Conservation (phyloP, 1,140 invertebrate genomes). For the Episyrphus balteatus region DNA sequence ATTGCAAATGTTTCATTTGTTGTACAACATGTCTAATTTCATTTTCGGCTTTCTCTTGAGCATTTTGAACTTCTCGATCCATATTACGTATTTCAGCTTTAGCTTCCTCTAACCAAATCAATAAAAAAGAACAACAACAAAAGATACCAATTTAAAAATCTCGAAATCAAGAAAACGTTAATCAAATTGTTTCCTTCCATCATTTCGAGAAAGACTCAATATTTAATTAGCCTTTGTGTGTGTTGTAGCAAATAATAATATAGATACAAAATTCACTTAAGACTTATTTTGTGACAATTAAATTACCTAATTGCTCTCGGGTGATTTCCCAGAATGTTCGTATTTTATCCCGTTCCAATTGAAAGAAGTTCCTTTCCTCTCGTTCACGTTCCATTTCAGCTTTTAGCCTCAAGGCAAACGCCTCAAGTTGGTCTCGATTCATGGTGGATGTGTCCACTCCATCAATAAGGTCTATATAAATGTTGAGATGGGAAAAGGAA, state of each 20-base stretch:
- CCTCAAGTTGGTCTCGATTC: slow-evolving; percentile 85
- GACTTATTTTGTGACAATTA: background rate
- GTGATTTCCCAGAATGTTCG: slow-evolving; percentile 87
- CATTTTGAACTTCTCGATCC: slow-evolving; percentile 79
- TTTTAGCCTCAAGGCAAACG: slow-evolving; percentile 74
- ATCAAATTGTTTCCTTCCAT: background rate
- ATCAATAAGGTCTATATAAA: slow-evolving; percentile 61
- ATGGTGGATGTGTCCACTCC: slow-evolving; percentile 85
- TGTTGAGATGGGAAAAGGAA: background rate
- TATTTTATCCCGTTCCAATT: slow-evolving; percentile 88
- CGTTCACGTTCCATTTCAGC: slow-evolving; percentile 87
- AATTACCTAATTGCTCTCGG: slow-evolving; percentile 23
- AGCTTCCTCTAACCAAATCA: slow-evolving; percentile 16
- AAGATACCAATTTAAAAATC: too few species aligned
- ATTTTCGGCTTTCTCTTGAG: slow-evolving; percentile 72
- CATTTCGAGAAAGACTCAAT: background rate
- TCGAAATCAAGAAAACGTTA: too few species aligned
- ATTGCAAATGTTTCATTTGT: slow-evolving; percentile 85
- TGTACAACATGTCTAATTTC: slow-evolving; percentile 83
- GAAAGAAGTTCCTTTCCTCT: slow-evolving; percentile 91
- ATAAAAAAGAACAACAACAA: too few species aligned
- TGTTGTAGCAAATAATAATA: background rate
- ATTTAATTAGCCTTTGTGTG: background rate
- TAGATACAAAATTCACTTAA: too few species aligned
- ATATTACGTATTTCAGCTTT: slow-evolving; percentile 50